Evolutionary conservation across 2,797 vertebrate genomes (phyloP).

Genomic region (Glossophaga mutica): DNA sequence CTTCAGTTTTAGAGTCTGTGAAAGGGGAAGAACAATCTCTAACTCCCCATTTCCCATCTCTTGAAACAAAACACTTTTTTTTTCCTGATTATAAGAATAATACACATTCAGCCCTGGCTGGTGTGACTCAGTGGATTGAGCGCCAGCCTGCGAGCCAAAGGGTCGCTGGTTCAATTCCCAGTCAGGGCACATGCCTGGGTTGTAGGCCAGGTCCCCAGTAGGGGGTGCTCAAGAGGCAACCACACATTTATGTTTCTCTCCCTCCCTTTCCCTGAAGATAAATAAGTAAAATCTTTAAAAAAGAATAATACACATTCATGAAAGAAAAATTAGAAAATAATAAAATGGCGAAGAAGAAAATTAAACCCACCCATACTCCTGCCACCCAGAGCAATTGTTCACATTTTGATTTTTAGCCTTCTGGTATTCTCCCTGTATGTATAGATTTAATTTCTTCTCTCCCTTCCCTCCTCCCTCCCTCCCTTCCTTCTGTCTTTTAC

Average conservation of each 20-base stretch:
- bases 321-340: slow-evolving; percentile 72
- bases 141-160: too few relatives aligned
- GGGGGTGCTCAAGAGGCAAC: too few relatives aligned
- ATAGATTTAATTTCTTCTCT: neutral
- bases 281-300: too few relatives aligned
- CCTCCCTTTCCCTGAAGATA: too few relatives aligned
- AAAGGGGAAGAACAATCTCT: neutral
- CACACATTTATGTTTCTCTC: too few relatives aligned
- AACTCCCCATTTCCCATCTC: neutral
- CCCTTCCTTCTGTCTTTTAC: neutral
- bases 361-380: slow-evolving; percentile 68
- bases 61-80: slow-evolving; percentile 64
- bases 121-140: too few relatives aligned
- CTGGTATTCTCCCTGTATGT: neutral
- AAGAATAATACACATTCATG: slow-evolving; percentile 70
- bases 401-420: neutral
- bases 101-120: slow-evolving; percentile 44
- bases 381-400: slow-evolving; percentile 62
- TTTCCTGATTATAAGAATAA: slow-evolving; percentile 62
- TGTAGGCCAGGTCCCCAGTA: too few relatives aligned
- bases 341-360: slow-evolving; percentile 70
- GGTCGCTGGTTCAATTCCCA: too few relatives aligned
- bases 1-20: slow-evolving; percentile 6
- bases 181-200: too few relatives aligned
- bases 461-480: too few relatives aligned